Evolutionary conservation across 2,113 vertebrate species (phyloP).

Genomic region (Tachuris rubrigastra): DNA sequence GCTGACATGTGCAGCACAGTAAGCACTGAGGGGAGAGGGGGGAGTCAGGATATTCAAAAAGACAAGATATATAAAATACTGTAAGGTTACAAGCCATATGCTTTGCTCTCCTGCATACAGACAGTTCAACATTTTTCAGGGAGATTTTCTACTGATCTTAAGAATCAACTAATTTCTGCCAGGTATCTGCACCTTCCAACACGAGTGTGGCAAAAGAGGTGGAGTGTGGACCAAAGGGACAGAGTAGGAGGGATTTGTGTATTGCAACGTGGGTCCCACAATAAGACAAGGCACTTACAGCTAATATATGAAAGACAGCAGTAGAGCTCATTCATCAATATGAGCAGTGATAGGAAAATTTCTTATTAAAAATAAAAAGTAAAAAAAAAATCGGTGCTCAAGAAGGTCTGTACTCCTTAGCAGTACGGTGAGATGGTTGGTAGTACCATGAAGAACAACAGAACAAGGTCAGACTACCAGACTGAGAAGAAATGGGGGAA

Average conservation of each 20-base stretch:
- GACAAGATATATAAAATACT: not conserved
- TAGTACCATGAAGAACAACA: not conserved
- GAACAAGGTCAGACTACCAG: not conserved
- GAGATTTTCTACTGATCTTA: not conserved
- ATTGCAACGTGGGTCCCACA: not conserved
- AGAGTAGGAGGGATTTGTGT: not conserved
- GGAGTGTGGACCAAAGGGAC: not conserved
- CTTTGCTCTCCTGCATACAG: not conserved
- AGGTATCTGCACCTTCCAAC: accelerated
- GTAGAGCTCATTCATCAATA: not conserved
- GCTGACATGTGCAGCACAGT: not conserved
- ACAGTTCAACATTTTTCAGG: not conserved
- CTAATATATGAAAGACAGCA: not conserved
- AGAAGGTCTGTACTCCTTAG: not conserved
- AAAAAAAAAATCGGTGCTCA: not conserved
- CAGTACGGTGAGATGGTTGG: not conserved
- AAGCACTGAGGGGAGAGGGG: not conserved
- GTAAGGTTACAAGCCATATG: not conserved
- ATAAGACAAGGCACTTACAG: not conserved
- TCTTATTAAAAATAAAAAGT: not conserved
- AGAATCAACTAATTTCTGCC: not conserved
- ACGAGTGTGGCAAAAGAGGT: not conserved
- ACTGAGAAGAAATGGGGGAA: not conserved
- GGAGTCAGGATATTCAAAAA: not conserved
- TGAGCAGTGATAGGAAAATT: not conserved